Evolutionary conservation across 2,797 vertebrate genomes (phyloP).

Genomic region (Anabas testudineus): DNA sequence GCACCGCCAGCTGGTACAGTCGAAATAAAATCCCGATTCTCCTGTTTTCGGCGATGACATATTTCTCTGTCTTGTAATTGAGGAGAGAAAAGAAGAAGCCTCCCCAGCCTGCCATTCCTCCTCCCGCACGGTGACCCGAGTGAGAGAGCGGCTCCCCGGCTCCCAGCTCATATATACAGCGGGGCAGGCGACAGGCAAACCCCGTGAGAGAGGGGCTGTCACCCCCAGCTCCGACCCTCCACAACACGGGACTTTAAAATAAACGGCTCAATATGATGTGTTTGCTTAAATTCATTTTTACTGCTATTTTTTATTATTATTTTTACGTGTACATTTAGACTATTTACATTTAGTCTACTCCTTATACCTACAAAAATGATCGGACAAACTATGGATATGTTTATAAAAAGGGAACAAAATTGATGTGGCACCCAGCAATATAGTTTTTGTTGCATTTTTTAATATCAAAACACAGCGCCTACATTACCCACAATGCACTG

Average conservation of each 20-base stretch:
- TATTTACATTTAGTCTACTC: too few species aligned
- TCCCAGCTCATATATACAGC: conserved; percentile 45
- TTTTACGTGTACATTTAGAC: too few species aligned
- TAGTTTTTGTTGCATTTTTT: too few species aligned
- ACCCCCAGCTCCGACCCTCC: too few species aligned
- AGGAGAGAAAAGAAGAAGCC: conserved; percentile 86
- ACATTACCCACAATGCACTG: too few species aligned
- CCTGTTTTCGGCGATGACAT: conserved; percentile 94
- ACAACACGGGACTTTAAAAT: not conserved
- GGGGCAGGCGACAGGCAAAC: conserved; percentile 43
- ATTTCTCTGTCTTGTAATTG: conserved; percentile 97
- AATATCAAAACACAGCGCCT: too few species aligned
- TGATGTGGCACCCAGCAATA: too few species aligned
- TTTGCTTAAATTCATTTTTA: too few species aligned
- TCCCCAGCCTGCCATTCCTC: conserved; percentile 84
- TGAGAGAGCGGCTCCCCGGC: conserved; percentile 43
- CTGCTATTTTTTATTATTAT: too few species aligned
- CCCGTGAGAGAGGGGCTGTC: conserved; percentile 49
- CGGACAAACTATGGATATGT: too few species aligned
- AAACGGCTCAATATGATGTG: not conserved
- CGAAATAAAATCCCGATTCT: conserved; percentile 93
- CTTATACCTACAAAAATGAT: too few species aligned
- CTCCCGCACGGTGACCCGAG: conserved; percentile 40
- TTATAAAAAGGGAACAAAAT: too few species aligned
- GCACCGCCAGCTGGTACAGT: conserved; percentile 90